Evolutionary conservation across 2,113 vertebrate species (phyloP).

Genomic region (Grus americana): DNA sequence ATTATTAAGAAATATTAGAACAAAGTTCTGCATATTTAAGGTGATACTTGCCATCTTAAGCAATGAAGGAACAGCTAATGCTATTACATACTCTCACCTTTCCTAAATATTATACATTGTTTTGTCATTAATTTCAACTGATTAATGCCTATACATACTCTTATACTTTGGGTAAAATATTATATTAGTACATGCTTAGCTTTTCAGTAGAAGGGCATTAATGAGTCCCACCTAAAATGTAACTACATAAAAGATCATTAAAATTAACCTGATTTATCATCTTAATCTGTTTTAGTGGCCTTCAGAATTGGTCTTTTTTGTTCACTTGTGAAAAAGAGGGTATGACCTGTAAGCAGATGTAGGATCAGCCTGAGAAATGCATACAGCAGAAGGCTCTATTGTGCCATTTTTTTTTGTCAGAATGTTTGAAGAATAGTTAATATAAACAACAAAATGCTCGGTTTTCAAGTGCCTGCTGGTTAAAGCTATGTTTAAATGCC

Average conservation of each 20-base stretch:
- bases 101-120: not conserved
- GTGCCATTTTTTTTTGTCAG: not conserved
- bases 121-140: not conserved
- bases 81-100: not conserved
- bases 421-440: slow-evolving; percentile 43
- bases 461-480: slow-evolving; percentile 17
- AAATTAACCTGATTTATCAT: not conserved
- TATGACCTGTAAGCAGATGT: not conserved
- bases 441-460: not conserved
- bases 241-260: not conserved
- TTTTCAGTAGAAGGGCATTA: not conserved
- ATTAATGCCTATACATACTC: not conserved
- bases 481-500: slow-evolving; percentile 14
- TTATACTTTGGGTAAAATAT: not conserved
- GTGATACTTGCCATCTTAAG: not conserved
- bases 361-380: not conserved
- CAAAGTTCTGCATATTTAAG: not conserved
- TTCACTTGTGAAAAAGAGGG: not conserved
- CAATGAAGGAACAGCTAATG: not conserved
- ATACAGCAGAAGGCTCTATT: slow-evolving; percentile 26
- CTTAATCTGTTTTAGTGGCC: not conserved
- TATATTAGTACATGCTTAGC: not conserved
- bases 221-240: not conserved
- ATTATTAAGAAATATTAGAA: not conserved
- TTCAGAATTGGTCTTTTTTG: not conserved